These are phyloP conservation scores for Galeopsomyia nigrocyanea DNA, from an alignment of 2,888 invertebrate genomes.

Conservation along the genomic window DNA sequence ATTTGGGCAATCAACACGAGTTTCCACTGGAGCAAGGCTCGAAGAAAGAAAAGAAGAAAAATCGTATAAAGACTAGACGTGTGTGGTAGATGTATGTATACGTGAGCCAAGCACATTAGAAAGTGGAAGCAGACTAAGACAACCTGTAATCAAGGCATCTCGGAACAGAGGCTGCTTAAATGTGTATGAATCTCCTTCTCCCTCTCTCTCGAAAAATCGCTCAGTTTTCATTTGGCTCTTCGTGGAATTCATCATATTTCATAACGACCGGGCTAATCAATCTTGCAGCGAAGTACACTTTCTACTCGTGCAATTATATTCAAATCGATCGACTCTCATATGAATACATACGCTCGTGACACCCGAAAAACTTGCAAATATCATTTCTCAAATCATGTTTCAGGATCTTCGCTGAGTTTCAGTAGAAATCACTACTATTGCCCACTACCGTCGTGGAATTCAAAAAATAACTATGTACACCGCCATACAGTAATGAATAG, in stretches of 20 bases:
- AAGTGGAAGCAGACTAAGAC: constrained; percentile 56
- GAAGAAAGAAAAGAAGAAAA: constrained; percentile 8
- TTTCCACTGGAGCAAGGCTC: not conserved
- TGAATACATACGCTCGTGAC: not conserved
- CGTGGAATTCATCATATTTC: constrained; percentile 46
- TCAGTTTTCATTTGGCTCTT: constrained; percentile 44
- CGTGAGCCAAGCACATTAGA: constrained; percentile 55
- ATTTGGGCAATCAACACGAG: constrained; percentile 15
- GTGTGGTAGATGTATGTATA: not conserved
- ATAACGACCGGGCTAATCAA: constrained; percentile 40
- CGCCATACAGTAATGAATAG: too few relatives aligned
- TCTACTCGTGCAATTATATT: constrained; percentile 43
- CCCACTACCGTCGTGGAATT: too few relatives aligned
- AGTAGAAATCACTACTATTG: too few relatives aligned
- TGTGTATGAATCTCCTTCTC: too few relatives aligned
- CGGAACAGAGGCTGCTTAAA: constrained; percentile 11
- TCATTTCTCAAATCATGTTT: not conserved
- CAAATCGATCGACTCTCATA: constrained; percentile 29
- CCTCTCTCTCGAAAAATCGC: constrained; percentile 45
- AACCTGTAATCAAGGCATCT: constrained; percentile 60
- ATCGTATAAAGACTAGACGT: not conserved
- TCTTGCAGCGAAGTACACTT: constrained; percentile 30
- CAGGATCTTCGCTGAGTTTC: too few relatives aligned
- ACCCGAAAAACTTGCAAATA: constrained; percentile 23
- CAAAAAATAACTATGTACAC: too few relatives aligned